These are phyloP conservation scores for Cybosia mesomella DNA, from an alignment of 2,888 invertebrate species.

Conservation along the genomic window DNA sequence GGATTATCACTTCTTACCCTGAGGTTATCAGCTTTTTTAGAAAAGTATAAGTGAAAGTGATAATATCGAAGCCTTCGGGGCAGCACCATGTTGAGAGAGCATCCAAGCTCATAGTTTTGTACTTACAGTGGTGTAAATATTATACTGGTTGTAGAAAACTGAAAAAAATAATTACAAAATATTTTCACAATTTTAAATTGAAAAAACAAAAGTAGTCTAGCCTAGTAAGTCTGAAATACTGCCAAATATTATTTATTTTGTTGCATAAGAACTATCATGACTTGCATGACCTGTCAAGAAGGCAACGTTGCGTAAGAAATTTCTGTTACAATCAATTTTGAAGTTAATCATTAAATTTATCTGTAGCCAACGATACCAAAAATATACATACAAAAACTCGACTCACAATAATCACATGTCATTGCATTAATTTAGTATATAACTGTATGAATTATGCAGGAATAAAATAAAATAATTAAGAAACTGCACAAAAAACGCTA, in stretches of 20 bases:
- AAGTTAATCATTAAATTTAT: background rate
- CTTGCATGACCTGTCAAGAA: background rate
- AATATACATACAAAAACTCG: background rate
- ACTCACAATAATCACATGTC: slow-evolving; percentile 1
- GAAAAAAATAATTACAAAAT: background rate
- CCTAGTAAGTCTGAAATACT: background rate
- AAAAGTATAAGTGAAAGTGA: slow-evolving; percentile 6
- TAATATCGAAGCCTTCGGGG: background rate
- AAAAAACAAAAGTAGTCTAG: background rate
- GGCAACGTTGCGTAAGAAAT: background rate
- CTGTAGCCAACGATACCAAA: background rate
- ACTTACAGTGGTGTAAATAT: background rate
- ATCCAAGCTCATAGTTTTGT: background rate
- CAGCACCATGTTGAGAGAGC: slow-evolving; percentile 1
- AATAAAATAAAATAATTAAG: background rate
- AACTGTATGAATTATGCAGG: background rate
- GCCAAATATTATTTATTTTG: background rate
- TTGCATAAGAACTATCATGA: background rate
- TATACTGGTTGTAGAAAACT: background rate
- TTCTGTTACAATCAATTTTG: background rate
- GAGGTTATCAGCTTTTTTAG: background rate
- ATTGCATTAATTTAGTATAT: slow-evolving; percentile 15
- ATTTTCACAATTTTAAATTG: background rate
- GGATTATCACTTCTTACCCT: background rate
- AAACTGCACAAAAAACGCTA: slow-evolving; percentile 6